A percentile compares a stretch with the other conserved stretches of the same genome.
Conservation (phyloP, 2,113 vertebrate genomes). For the Empidonax traillii region DNA sequence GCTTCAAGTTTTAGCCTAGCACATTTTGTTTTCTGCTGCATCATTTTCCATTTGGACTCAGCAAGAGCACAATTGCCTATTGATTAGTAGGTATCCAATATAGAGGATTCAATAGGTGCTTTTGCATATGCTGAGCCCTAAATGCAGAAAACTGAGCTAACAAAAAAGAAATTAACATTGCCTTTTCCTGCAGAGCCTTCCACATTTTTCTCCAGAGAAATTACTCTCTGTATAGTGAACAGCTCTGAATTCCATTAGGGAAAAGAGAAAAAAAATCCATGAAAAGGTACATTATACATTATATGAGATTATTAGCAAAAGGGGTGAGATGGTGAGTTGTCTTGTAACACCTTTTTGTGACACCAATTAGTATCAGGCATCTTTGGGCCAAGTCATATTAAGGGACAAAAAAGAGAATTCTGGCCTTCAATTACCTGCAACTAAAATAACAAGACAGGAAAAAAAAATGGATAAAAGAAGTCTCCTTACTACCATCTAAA, state of each 20-base stretch:
- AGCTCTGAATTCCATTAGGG: not conserved
- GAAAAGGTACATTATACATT: not conserved
- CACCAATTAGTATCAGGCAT: not conserved
- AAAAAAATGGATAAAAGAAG: not conserved
- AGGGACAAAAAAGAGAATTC: not conserved
- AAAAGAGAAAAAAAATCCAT: not conserved
- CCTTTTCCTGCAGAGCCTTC: not conserved
- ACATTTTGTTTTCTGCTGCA: slow-evolving; percentile 45
- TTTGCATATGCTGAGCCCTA: slow-evolving; percentile 44
- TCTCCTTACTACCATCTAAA: not conserved
- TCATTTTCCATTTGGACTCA: slow-evolving; percentile 53
- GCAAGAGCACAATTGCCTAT: slow-evolving; percentile 46
- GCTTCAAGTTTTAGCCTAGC: not conserved
- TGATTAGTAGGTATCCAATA: slow-evolving; percentile 27
- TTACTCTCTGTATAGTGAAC: not conserved
- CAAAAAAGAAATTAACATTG: not conserved
- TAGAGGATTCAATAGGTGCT: slow-evolving; percentile 17
- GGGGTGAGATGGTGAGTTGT: not conserved
- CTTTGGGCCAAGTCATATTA: not conserved
- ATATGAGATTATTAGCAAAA: not conserved
- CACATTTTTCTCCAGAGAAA: not conserved
- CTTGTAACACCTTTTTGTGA: not conserved
- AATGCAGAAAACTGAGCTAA: not conserved
- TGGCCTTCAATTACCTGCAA: not conserved
- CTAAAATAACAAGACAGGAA: not conserved